phyloP scores from a whole-genome alignment of 1,140 invertebrate genomes.

The Magallana angulata region DNA sequence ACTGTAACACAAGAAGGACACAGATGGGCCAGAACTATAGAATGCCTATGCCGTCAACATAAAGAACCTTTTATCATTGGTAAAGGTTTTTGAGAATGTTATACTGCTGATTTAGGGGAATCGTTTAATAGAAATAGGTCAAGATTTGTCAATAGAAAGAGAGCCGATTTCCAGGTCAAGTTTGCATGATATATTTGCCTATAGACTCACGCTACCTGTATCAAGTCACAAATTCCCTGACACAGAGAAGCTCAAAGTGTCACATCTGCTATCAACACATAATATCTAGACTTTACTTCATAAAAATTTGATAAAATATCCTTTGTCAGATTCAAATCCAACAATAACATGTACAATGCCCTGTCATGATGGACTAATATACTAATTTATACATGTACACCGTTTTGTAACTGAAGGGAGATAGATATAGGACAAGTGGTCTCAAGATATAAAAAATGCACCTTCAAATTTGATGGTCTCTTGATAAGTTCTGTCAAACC shows the following conservation, averaged over 20 bases:
- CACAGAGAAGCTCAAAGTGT: conserved; percentile 8
- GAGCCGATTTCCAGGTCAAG: neutral
- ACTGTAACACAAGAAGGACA: neutral
- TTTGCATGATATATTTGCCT: neutral
- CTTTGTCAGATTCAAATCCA: too few relatives aligned
- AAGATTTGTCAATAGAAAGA: conserved; percentile 23
- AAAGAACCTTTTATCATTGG: neutral
- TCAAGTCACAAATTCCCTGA: neutral
- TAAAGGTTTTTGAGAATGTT: neutral
- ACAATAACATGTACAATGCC: too few relatives aligned
- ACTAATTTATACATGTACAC: too few relatives aligned
- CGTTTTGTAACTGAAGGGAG: too few relatives aligned
- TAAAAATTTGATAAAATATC: too few relatives aligned
- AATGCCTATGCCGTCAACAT: neutral
- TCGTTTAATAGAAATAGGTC: conserved; percentile 1
- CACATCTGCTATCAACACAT: neutral
- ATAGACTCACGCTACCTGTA: neutral
- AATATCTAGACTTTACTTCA: too few relatives aligned
- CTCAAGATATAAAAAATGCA: too few relatives aligned
- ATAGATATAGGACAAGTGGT: too few relatives aligned
- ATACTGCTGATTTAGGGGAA: neutral
- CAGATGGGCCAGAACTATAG: neutral
- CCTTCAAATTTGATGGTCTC: too few relatives aligned
- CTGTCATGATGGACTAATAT: too few relatives aligned
- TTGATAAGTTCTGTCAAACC: too few relatives aligned